Percentiles rank a stretch among this genome's conserved stretches.
Evolutionary conservation across 2,797 vertebrate species (phyloP).

Genomic region (Dryobates pubescens): DNA sequence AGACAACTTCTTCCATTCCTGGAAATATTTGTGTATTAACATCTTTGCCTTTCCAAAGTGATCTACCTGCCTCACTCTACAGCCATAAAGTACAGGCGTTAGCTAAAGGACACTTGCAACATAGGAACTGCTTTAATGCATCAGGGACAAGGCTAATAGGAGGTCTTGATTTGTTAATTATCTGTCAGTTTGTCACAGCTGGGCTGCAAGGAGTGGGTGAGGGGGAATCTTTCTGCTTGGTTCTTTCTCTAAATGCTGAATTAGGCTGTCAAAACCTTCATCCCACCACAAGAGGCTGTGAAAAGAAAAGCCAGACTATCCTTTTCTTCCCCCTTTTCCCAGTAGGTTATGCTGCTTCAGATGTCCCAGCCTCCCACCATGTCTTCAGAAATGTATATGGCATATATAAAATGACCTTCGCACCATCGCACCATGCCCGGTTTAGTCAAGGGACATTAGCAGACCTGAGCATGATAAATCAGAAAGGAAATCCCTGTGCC

Average conservation of each 20-base stretch:
- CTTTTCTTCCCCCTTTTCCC: conserved; percentile 58
- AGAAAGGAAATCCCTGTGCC: conserved; percentile 67
- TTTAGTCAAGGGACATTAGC: conserved; percentile 53
- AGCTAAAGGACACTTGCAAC: conserved; percentile 64
- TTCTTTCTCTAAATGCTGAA: conserved; percentile 66
- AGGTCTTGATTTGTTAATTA: conserved; percentile 75
- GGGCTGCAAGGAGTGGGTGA: conserved; percentile 57
- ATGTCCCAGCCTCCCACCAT: conserved; percentile 15
- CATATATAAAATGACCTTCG: conserved; percentile 68
- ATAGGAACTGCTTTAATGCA: conserved; percentile 67
- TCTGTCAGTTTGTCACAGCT: conserved; percentile 74
- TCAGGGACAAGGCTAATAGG: conserved; percentile 59
- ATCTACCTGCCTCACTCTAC: not conserved
- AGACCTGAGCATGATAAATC: conserved; percentile 73
- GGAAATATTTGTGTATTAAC: not conserved
- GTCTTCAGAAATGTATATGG: conserved; percentile 45
- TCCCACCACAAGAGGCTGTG: conserved; percentile 36
- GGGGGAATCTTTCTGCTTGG: conserved; percentile 46
- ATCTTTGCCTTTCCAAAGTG: not conserved
- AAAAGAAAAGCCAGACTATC: conserved; percentile 48
- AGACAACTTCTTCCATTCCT: not conserved
- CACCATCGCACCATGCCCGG: conserved; percentile 19
- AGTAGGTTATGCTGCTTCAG: conserved; percentile 33
- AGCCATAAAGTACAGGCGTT: conserved; percentile 44
- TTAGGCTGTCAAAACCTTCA: conserved; percentile 62